Base-by-base conservation (phyloP, 1,140 invertebrate species). In the Drosophila kikkawai region DNA sequence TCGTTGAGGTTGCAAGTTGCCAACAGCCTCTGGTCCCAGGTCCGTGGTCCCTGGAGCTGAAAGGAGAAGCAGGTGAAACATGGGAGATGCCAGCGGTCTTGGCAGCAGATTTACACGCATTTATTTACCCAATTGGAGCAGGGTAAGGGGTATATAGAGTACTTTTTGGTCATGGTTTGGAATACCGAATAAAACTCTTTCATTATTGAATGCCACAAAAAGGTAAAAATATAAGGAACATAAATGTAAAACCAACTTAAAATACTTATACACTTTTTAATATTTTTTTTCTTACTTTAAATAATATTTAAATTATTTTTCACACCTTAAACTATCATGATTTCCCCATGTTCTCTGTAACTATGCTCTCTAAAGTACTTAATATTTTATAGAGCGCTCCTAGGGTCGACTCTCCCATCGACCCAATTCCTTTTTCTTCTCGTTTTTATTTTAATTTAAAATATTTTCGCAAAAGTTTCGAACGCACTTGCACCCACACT, bases 91-190 rank as follows among this genome's bases (percentile, higher is more conserved):
- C 58, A 22, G 11, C 45, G 51, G 45, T 71, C 61, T 41, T 79
- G 42, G 45, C 59, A 26, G 29, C 82, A 75, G 65, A 81, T 81
- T 85, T 85, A 75, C 82, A 79, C 65, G 78, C 65, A 56, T 87
- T 87, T 80, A 80, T 80, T 86, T 82, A 57, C 66, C 59, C 50
- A 71, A 64, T 37, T 13, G n/a, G 17, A 45, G 41, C 67, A 63
- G 69, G 32, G 32, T 59, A 48, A 57, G 39, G 47, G 41, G 26
- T 60, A 51, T 63, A 56, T 42, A n/a, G 1, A 11, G 13, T 50
- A 29, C 2, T n/a, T 29, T 29, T 11, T n/a, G 8, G n/a, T 1
- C 44, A 32, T 29, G 19, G 4, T 17, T 42, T 15, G 0, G 4
- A n/a, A n/a, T 17, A 0, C 0, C 3, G 8, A 6, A 0, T 0